Evolutionary conservation across 1,140 invertebrate genomes (phyloP), one percentile per base, ranked within the genome.

Genomic region (Globodera ellingtonae): DNA sequence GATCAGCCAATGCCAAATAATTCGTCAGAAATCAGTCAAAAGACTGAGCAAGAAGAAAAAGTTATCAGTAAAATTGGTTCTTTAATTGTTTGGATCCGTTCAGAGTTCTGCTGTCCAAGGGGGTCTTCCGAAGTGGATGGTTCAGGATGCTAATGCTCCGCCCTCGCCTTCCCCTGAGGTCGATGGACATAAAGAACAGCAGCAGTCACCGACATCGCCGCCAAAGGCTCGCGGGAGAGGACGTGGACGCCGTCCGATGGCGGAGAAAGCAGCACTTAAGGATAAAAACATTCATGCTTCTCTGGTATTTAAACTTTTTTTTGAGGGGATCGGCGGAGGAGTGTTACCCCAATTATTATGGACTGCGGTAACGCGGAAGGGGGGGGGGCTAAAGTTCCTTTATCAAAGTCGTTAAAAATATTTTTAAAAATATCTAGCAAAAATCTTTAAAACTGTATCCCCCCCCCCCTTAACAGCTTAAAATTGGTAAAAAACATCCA

Each of bases 51-150:
- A 62, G 56, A 62, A 62, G 56, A 18, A 18, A 62, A 18, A 62
- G 56, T 62, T 62, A 7, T 8, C 15, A 10, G 35, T 35, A 35
- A 35, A 35, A 9, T 0, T 7, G 52, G 15, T 52, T 62, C 13
- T 15, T 62, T 62, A 4, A 18, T 62, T 62, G 18, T 62, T 62
- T 62, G 56, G 13, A 18, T 62, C 56, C 10, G 18, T 62, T 62
- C 56, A 62, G 56, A 62, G 13, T 62, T 62, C 56, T 62, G 13
- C 15, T 6, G 56, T 15, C 18, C 47, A 77, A 77, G 52, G 21
- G 18, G 50, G 75, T 65, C 10, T 69, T 77, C 75, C 75, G 6
- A 77, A 77, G 67, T 77, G 75, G 75, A 77, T 77, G 75, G 75
- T 77, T 69, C 59, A 77, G 62, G 50, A 69, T 69, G 75, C 75